A percentile compares a stretch with the other conserved stretches of the same genome.
phyloP scores from a whole-genome alignment of 2,797 vertebrate species.

The Lutjanus argentimaculatus region DNA sequence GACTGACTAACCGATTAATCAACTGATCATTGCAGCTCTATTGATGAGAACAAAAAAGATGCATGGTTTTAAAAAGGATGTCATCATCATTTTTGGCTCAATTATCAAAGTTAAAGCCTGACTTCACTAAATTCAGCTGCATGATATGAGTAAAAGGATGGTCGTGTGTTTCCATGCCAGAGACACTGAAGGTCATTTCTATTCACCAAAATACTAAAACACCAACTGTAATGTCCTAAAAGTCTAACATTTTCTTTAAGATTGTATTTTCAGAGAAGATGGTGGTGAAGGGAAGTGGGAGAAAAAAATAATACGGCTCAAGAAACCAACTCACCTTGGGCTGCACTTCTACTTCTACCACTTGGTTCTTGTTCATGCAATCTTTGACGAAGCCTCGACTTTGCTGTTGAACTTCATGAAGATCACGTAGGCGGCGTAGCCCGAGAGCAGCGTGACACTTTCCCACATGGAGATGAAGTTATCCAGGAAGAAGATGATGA shows the following conservation, averaged over 20 bases:
- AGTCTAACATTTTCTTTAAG: constrained; percentile 18
- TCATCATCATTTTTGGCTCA: constrained; percentile 4
- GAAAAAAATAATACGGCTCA: neutral
- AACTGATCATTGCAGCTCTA: too few species aligned
- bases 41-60: constrained; percentile 37
- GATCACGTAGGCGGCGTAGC: constrained; percentile 93
- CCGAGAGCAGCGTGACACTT: constrained; percentile 90
- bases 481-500: constrained; percentile 99
- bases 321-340: constrained; percentile 92
- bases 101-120: constrained; percentile 4
- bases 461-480: constrained; percentile 96
- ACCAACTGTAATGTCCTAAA: neutral
- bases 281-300: constrained; percentile 9
- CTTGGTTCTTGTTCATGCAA: constrained; percentile 93
- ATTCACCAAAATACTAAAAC: constrained; percentile 21
- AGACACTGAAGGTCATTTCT: constrained; percentile 21
- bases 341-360: constrained; percentile 94
- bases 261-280: constrained; percentile 18
- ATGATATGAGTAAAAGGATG: constrained; percentile 34
- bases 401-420: constrained; percentile 98
- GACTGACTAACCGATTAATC: too few species aligned
- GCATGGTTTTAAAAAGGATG: constrained; percentile 16
- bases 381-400: constrained; percentile 92
- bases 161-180: constrained; percentile 8
- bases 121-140: constrained; percentile 16